Evolutionary conservation across 2,797 vertebrate genomes (phyloP), one percentile per base, ranked within the genome.

Genomic region (Picus viridis): DNA sequence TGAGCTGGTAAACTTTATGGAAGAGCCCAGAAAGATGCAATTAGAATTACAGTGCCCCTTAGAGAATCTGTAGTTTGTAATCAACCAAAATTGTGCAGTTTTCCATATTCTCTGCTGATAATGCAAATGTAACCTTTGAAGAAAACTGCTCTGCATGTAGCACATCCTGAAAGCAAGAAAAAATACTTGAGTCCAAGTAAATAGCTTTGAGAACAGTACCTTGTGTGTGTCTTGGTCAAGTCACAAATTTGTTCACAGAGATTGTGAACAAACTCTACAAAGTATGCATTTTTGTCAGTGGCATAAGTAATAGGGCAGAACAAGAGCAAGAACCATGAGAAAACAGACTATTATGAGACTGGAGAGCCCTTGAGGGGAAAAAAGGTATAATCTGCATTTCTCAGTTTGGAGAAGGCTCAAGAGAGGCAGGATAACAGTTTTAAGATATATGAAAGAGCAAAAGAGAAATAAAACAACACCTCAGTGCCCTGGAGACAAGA

Each of bases 31-130:
- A 96, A 96, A 97, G 95, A 95, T 90, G 96, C 88, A 56, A 96
- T 95, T 96, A 97, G 97, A 98, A 97, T 97, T 97, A 95, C 92
- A 97, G 97, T 89, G 95, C 34, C 18, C 27, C 93, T 95, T 88
- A 95, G 86, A 93, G 94, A 96, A 91, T 89, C 96, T 96, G 96
- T 82, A 94, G 95, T 91, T 96, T 94, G 97, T 80, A 98, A 98
- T 98, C 97, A 98, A 91, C 96, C 94, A 96, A 98, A 98, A 98
- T 97, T 97, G 97, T 97, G 97, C 95, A 57, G 84, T 96, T 98
- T 98, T 98, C 91, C 97, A 97, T 97, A 96, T 95, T 97, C 97
- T 98, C 91, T 98, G 97, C 97, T 98, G 97, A 97, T 97, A 95
- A 94, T 93, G 97, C 97, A 97, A 97, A 97, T 96, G 91, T 84